Conservation (phyloP, 2,888 invertebrate species). For the Rhodophaea formosa region DNA sequence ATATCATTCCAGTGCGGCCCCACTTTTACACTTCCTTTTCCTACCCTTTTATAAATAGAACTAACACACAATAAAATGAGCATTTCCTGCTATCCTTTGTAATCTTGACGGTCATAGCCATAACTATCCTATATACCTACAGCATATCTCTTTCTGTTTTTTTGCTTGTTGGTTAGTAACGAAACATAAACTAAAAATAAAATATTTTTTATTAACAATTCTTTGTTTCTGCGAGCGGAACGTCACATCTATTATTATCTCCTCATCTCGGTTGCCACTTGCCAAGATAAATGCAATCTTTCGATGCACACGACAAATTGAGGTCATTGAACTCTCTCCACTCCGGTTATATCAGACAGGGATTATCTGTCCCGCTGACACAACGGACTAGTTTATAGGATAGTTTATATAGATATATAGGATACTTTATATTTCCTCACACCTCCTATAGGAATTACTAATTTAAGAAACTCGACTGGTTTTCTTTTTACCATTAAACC, state of each 20-base stretch:
- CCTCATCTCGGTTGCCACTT: slow-evolving; percentile 14
- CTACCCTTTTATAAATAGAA: too few species aligned
- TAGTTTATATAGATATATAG: too few species aligned
- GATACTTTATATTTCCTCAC: not conserved
- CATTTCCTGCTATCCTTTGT: too few species aligned
- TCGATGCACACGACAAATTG: slow-evolving; percentile 6
- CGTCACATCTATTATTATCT: slow-evolving; percentile 4
- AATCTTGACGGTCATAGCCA: too few species aligned
- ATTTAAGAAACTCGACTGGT: too few species aligned
- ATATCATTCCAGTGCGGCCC: too few species aligned
- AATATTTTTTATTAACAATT: not conserved
- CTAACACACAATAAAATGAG: too few species aligned
- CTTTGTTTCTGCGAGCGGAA: not conserved
- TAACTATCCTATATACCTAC: too few species aligned
- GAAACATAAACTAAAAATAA: not conserved
- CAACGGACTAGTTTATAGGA: not conserved
- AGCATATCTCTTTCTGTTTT: too few species aligned
- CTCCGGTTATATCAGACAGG: slow-evolving; percentile 5
- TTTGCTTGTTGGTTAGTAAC: not conserved
- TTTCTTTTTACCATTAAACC: too few species aligned
- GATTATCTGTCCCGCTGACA: not conserved
- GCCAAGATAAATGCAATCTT: slow-evolving; percentile 17
- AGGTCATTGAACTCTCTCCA: slow-evolving; percentile 7
- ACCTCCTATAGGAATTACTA: not conserved
- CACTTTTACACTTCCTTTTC: too few species aligned